phyloP scores from a whole-genome alignment of 30 jellyfish, hydroid and myxozoan species.

The Pelagia noctiluca region DNA sequence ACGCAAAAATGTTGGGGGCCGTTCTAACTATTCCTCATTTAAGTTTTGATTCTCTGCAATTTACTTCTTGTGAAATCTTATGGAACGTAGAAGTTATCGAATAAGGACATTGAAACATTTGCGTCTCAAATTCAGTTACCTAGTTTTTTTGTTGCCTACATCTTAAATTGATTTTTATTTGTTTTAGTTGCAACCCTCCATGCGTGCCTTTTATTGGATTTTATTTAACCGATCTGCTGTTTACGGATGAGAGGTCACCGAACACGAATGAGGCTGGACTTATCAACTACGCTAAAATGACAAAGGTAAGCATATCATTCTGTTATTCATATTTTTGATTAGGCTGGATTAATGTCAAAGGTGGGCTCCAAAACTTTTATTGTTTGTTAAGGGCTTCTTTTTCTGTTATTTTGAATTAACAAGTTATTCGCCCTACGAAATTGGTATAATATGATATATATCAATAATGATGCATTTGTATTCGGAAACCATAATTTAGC shows the following conservation, averaged over 20 bases:
- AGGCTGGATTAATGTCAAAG: not conserved
- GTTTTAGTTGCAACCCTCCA: constrained; percentile 83
- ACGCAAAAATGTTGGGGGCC: too few species aligned
- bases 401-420: not conserved
- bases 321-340: not conserved
- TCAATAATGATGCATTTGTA: not conserved
- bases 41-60: too few species aligned
- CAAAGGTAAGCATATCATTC: constrained; percentile 42
- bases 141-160: too few species aligned
- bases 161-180: too few species aligned
- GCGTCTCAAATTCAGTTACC: too few species aligned
- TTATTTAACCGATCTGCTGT: constrained; percentile 72
- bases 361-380: not conserved
- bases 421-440: not conserved
- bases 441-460: not conserved
- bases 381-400: not conserved
- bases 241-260: constrained; percentile 73
- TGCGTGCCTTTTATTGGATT: constrained; percentile 84
- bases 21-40: too few species aligned
- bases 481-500: not conserved
- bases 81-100: too few species aligned
- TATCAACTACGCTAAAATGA: constrained; percentile 76
- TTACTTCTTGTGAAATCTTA: too few species aligned
- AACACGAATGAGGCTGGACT: constrained; percentile 57
- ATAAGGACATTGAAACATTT: too few species aligned